A percentile compares a stretch with the other conserved stretches of the same genome.
Evolutionary conservation across 2,888 invertebrate species (phyloP).

Genomic region (Drosophila tripunctata): DNA sequence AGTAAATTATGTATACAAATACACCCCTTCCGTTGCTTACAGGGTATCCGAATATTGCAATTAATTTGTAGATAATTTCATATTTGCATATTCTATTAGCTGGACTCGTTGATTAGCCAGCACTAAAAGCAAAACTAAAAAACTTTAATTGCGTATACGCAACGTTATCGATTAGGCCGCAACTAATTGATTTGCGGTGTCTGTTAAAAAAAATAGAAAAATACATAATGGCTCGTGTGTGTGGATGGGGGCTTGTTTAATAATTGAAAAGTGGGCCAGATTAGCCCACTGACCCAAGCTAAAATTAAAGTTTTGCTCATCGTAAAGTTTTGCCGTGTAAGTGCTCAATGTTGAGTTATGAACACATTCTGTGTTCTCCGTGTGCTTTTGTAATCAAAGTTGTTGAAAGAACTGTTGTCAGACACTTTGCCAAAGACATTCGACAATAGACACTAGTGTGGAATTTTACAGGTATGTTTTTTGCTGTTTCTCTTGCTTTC

Average conservation of each 20-base stretch:
- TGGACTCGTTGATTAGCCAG: not conserved
- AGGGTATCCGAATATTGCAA: slow-evolving; percentile 2
- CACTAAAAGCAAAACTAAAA: slow-evolving; percentile 12
- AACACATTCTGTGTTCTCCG: slow-evolving; percentile 2
- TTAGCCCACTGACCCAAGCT: slow-evolving; percentile 7
- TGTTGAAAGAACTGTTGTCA: slow-evolving; percentile 27
- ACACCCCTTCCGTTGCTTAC: not conserved
- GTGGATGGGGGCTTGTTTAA: not conserved
- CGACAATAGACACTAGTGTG: slow-evolving; percentile 21
- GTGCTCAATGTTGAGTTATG: slow-evolving; percentile 27
- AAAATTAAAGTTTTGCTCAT: slow-evolving; percentile 8
- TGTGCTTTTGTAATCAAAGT: slow-evolving; percentile 37
- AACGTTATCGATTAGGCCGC: slow-evolving; percentile 28
- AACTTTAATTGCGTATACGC: slow-evolving; percentile 31
- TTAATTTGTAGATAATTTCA: slow-evolving; percentile 27
- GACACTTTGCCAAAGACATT: slow-evolving; percentile 7
- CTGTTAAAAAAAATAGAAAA: not conserved
- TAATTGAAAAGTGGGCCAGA: slow-evolving; percentile 8
- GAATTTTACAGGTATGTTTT: slow-evolving; percentile 40
- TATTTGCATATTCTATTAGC: slow-evolving; percentile 32
- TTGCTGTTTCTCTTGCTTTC: not conserved
- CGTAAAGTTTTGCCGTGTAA: slow-evolving; percentile 24
- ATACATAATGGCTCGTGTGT: not conserved
- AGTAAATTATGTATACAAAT: not conserved
- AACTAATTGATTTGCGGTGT: slow-evolving; percentile 33